Conservation (phyloP, 53 echinoderm and acorn worm genomes). For the Mesocentrotus franciscanus region DNA sequence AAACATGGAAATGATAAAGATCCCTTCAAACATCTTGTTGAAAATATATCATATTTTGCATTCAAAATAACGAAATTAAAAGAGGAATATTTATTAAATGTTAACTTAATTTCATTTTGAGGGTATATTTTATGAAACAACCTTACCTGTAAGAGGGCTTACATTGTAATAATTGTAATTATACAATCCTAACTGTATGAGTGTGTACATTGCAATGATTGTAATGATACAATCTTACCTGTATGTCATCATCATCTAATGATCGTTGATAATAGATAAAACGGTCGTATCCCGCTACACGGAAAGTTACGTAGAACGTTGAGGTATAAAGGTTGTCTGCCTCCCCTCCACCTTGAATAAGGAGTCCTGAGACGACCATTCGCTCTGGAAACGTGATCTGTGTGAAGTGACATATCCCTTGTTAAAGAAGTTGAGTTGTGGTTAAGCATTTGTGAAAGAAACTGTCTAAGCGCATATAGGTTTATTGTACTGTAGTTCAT, state of each 20-base stretch:
- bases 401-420: background rate
- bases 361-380: conserved; percentile 53
- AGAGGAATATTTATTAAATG: too few relatives aligned
- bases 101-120: too few relatives aligned
- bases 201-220: background rate
- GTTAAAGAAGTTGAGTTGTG: background rate
- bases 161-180: too few relatives aligned
- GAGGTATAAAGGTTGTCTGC: background rate
- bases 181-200: too few relatives aligned
- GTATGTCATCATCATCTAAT: background rate
- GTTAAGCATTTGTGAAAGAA: background rate
- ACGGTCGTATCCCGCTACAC: conserved; percentile 13
- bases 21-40: too few relatives aligned
- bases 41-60: too few relatives aligned
- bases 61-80: too few relatives aligned
- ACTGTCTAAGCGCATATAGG: too few relatives aligned
- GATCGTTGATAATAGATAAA: background rate
- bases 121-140: too few relatives aligned
- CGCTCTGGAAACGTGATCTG: conserved; percentile 53
- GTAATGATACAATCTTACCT: background rate
- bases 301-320: background rate
- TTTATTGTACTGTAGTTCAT: too few relatives aligned
- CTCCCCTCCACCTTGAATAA: conserved; percentile 66
- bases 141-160: too few relatives aligned
- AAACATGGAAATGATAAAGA: too few relatives aligned